A percentile compares a stretch with the other conserved stretches of the same genome.
phyloP scores from a whole-genome alignment of 1,140 invertebrate genomes.

The Polypedilum vanderplanki region DNA sequence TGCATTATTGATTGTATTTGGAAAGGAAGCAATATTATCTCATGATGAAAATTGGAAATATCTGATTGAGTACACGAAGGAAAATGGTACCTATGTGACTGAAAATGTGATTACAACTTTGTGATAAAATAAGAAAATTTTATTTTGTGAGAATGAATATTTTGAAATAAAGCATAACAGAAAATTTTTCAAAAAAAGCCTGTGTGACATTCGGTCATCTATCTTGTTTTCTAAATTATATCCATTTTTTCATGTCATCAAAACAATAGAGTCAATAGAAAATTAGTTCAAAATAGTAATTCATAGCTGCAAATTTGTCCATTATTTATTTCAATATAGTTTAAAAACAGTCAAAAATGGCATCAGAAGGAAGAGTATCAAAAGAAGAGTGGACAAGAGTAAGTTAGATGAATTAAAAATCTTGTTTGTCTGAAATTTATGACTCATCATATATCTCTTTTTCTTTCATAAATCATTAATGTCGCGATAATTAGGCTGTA shows the following conservation, averaged over 20 bases:
- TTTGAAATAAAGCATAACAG: not conserved
- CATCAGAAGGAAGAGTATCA: not conserved
- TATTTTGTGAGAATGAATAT: not conserved
- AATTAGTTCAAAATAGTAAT: constrained; percentile 36
- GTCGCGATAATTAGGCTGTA: constrained; percentile 51
- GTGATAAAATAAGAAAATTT: not conserved
- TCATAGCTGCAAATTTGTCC: constrained; percentile 36
- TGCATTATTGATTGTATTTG: constrained; percentile 69
- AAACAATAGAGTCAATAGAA: not conserved
- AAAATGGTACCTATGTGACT: not conserved
- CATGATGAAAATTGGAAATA: constrained; percentile 64
- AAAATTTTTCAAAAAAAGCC: not conserved
- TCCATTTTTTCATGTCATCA: not conserved
- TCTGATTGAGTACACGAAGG: constrained; percentile 51
- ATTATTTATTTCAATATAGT: not conserved
- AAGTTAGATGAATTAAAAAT: not conserved
- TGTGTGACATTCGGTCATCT: not conserved
- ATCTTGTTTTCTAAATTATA: not conserved
- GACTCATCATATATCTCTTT: constrained; percentile 1
- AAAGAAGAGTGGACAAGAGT: not conserved
- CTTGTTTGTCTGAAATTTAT: not conserved
- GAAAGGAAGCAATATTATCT: constrained; percentile 68
- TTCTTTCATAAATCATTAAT: constrained; percentile 31
- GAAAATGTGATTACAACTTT: constrained; percentile 1
- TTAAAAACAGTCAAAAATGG: not conserved